These are phyloP conservation scores for Melanchra persicariae DNA, from an alignment of 2,888 invertebrate species.

Conservation along the genomic window DNA sequence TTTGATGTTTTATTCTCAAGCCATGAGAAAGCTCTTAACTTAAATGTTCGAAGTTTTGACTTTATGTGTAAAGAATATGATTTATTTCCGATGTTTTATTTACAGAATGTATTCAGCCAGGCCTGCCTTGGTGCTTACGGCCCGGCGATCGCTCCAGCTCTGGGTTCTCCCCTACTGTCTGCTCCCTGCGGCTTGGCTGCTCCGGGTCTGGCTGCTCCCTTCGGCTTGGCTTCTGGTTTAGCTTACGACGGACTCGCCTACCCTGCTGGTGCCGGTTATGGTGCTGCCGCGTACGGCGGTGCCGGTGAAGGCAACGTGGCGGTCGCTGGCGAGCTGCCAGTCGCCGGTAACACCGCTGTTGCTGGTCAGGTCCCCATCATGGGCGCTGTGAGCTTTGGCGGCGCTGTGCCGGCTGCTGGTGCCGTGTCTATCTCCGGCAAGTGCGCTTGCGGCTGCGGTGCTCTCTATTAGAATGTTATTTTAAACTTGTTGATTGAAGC, in stretches of 20 bases:
- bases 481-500: no score
- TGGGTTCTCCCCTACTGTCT: background rate
- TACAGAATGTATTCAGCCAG: slow-evolving; percentile 45
- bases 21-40: no score
- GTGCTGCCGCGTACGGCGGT: slow-evolving; percentile 50
- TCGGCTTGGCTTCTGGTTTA: background rate
- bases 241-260: background rate
- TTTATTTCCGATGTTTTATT: background rate
- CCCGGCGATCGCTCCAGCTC: background rate
- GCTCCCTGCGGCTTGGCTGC: background rate
- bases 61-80: no score
- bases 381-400: slow-evolving; percentile 41
- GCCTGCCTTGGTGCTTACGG: slow-evolving; percentile 8
- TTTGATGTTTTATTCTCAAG: no score
- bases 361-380: no score
- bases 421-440: slow-evolving; percentile 39
- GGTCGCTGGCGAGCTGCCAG: slow-evolving; percentile 62
- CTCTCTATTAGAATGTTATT: background rate
- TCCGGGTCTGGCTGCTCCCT: background rate
- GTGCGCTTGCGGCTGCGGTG: slow-evolving; percentile 16
- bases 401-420: slow-evolving; percentile 46
- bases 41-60: no score
- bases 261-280: slow-evolving; percentile 19
- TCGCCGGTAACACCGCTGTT: slow-evolving; percentile 62
- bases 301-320: slow-evolving; percentile 61